phyloP scores from a whole-genome alignment of 2,888 invertebrate genomes.

The Agriopis aurantiaria region DNA sequence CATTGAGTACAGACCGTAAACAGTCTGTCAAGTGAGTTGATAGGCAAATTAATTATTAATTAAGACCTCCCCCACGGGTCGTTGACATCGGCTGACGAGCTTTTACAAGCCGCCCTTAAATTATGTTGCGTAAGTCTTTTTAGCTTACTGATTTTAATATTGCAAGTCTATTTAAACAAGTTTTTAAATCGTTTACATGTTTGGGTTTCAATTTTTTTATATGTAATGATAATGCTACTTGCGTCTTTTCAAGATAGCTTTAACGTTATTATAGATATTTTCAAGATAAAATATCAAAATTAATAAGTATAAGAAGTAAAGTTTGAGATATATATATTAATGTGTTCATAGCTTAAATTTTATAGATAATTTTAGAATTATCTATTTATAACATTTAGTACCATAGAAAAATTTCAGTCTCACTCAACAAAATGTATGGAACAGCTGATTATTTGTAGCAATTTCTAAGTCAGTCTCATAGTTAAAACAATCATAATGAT shows the following conservation, averaged over 20 bases:
- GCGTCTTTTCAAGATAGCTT: neutral
- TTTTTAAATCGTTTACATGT: neutral
- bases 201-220: neutral
- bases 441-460: no score
- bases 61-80: conserved; percentile 41
- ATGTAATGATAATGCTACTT: conserved; percentile 40
- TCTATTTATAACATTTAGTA: no score
- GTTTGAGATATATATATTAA: no score
- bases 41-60: conserved; percentile 47
- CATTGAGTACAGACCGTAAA: conserved; percentile 23
- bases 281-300: no score
- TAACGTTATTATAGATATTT: no score
- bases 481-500: no score
- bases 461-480: no score
- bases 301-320: no score
- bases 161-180: conserved; percentile 57
- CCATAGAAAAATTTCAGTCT: no score
- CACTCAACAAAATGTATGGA: no score
- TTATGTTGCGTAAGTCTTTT: conserved; percentile 29
- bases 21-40: conserved; percentile 37
- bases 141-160: conserved; percentile 4
- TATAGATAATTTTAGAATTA: no score
- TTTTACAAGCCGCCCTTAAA: conserved; percentile 8
- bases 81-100: conserved; percentile 45
- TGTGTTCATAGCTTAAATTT: no score